Evolutionary conservation across 1,140 invertebrate species (phyloP).

Genomic region (Paraescarpia echinospica): DNA sequence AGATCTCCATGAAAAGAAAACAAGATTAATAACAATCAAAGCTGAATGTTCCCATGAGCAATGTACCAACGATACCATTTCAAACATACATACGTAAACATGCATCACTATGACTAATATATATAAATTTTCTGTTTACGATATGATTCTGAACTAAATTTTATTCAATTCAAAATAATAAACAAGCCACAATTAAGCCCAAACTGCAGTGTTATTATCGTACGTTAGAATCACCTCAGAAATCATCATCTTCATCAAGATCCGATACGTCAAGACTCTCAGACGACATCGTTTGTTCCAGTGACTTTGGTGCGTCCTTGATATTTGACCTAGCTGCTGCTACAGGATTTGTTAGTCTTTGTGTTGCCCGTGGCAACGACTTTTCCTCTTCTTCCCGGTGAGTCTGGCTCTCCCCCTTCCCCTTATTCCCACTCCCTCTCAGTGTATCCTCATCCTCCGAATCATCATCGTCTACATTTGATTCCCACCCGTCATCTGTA

Average conservation of each 20-base stretch:
- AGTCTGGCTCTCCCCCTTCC: neutral
- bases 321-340: neutral
- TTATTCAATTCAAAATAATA: neutral
- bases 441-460: constrained; percentile 10
- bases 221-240: neutral
- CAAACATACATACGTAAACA: neutral
- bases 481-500: neutral
- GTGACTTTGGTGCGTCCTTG: constrained; percentile 8
- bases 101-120: neutral
- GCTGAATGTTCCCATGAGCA: neutral
- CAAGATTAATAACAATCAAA: neutral
- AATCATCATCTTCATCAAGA: constrained; percentile 16
- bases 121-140: neutral
- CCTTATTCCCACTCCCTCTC: neutral
- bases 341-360: neutral
- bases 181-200: neutral
- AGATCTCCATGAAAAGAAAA: neutral
- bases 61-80: neutral
- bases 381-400: neutral
- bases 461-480: neutral
- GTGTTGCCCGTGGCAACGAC: neutral
- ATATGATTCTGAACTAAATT: neutral
- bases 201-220: neutral
- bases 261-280: constrained; percentile 17
- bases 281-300: constrained; percentile 4